These are phyloP conservation scores for Cyanoderma ruficeps DNA, from an alignment of 2,113 vertebrate species.

Conservation along the genomic window DNA sequence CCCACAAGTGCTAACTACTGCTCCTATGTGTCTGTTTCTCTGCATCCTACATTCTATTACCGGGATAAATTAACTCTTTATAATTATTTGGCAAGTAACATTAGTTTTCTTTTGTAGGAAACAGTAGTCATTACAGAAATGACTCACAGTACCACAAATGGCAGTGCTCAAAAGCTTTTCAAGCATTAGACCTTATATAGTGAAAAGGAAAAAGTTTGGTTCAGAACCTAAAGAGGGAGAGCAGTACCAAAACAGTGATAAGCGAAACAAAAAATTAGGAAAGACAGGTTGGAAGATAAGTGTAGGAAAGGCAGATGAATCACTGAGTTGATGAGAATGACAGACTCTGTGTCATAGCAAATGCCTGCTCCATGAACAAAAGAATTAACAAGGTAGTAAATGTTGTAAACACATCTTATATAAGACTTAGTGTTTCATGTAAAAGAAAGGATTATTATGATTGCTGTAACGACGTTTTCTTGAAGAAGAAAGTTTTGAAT, in stretches of 20 bases:
- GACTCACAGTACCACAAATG: background rate
- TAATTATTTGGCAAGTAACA: background rate
- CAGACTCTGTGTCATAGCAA: background rate
- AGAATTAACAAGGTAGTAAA: conserved; percentile 35
- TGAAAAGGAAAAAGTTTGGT: background rate
- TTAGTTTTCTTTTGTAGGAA: background rate
- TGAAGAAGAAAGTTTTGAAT: background rate
- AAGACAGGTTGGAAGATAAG: background rate
- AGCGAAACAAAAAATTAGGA: conserved; percentile 10
- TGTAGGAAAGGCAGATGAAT: conserved; percentile 44
- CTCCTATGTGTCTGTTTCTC: background rate
- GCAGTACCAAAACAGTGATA: background rate
- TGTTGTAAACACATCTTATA: conserved; percentile 23
- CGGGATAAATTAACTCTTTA: background rate
- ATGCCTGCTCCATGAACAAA: background rate
- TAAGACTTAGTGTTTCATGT: background rate
- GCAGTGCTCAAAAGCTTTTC: background rate
- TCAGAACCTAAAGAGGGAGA: background rate
- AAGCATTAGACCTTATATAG: background rate
- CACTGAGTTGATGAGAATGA: background rate
- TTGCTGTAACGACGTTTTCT: background rate
- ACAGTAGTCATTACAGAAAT: background rate
- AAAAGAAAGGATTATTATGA: background rate
- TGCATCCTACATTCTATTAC: background rate
- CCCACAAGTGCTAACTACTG: background rate